These are phyloP conservation scores for Falco biarmicus DNA, from an alignment of 2,797 vertebrate genomes.

Conservation along the genomic window DNA sequence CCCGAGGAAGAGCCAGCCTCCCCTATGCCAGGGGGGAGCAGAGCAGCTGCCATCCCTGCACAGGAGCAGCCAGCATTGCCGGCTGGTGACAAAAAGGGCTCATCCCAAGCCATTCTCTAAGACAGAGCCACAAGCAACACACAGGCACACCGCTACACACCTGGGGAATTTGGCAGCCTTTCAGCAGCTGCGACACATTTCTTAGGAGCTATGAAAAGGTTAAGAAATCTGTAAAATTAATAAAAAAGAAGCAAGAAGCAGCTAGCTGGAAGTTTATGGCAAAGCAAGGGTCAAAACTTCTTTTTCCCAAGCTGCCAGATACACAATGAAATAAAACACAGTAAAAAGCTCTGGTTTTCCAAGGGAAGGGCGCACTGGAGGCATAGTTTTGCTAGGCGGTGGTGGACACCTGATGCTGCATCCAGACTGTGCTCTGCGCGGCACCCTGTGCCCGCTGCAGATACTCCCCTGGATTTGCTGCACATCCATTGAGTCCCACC, in stretches of 20 bases:
- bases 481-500: background rate
- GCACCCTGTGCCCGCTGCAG: background rate
- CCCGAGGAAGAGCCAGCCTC: background rate
- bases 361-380: background rate
- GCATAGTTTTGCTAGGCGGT: background rate
- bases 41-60: background rate
- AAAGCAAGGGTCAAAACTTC: background rate
- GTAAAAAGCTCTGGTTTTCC: background rate
- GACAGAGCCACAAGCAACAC: background rate
- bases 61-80: background rate
- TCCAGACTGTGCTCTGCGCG: background rate
- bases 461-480: background rate
- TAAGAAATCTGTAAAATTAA: background rate
- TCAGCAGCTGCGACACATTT: background rate
- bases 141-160: background rate
- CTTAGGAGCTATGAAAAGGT: background rate
- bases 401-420: rapidly evolving
- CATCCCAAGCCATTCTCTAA: background rate
- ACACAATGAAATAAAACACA: background rate
- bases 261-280: background rate
- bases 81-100: background rate
- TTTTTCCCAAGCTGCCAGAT: background rate
- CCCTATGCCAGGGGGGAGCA: background rate
- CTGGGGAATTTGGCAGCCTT: background rate
- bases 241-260: background rate